Base-by-base conservation (phyloP, 2,113 vertebrate genomes). In the Malurus alboscapulatus region DNA sequence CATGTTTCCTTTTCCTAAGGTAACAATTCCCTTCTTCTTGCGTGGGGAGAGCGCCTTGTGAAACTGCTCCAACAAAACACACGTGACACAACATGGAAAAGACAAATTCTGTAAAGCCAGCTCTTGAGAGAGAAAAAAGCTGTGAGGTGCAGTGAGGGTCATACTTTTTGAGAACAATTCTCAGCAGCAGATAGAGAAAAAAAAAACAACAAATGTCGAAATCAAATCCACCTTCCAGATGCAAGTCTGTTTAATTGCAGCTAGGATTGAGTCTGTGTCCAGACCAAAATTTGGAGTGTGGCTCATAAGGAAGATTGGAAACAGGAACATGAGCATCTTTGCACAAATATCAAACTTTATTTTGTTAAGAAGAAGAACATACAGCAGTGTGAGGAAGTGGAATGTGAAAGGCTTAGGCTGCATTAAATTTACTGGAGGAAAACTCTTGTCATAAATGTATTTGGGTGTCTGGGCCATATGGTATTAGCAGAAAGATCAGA, bases 21-120 rank as follows among this genome's bases (percentile, higher is more conserved):
- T 26, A 85, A 50, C 4, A n/a, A 4, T 24, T 83, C 40, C n/a
- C 17, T 66, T 38, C 42, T 59, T 42, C 50, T 68, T 68, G 30
- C 38, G 13, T 9, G 10, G 5, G 17, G 54, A 57, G 8, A 15
- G 4, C 0, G 0, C n/a, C 50, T 71, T 68, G 30, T n/a, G 45
- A 84, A 87, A 59, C 29, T 0, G 3, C 32, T 72, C 75, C 18
- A 21, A 48, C 25, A 69, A 73, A 55, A 45, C 32, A 45, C 15
- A 12, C 2, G 0, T 36, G 77, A 75, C 45, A 29, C 36, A 44
- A 17, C 18, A 55, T 1, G 4, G 62, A 87, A 95, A 92, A 81
- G 48, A 55, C 12, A 76, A 79, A 58, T 20, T 22, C 36, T 5
- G 1, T 30, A 69, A 58, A 65, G 1, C 17, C 59, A 79, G 12